Base-by-base conservation (phyloP, 2,797 vertebrate genomes). In the Hylomyscus alleni region DNA sequence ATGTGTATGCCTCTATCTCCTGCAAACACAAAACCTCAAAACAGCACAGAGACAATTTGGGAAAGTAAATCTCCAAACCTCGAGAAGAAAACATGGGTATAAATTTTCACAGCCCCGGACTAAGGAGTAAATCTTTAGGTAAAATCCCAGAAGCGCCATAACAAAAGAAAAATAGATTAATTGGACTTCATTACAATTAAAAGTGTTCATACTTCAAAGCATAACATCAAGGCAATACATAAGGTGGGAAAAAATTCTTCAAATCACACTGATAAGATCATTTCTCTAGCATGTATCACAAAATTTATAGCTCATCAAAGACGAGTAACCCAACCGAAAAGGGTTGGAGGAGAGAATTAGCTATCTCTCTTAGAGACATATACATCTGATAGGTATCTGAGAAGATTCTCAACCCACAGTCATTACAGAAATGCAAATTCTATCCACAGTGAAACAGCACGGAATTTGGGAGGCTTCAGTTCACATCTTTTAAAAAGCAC, bases 91-190 rank as follows among this genome's bases (percentile, higher is more conserved):
- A 37, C 19, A 69, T 75, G 65, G 31, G 14, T 3, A 58, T 80
- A 72, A 76, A 76, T 95, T 47, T 73, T 54, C 6, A 89, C 56
- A 67, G 69, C 11, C 26, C 83, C 87, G 78, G n/a, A 76, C 60
- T 88, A 78, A 47, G 56, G n/a, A 44, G 17, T n/a, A 24, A 22
- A 84, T 93, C 89, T 84, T 94, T 77, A 92, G 19, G 44, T 9
- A 67, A n/a, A 34, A 89, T n/a, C 20, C 9, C 72, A 62, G 90
- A 90, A 88, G 10, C 12, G 52, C n/a, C 37, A 92, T 15, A 15
- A 87, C 12, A 91, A 72, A 91, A 89, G 37, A 73, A 93, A 94
- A 84, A 85, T 75, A 73, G 81, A 88, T 91, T 60, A 80, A 80
- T 31, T 85, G 31, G 3, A 50, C 26, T 96, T 84, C 24, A 85